Evolutionary conservation across 2,888 invertebrate species (phyloP), one percentile per base, ranked within the genome.

Genomic region (Xylota sylvarum): DNA sequence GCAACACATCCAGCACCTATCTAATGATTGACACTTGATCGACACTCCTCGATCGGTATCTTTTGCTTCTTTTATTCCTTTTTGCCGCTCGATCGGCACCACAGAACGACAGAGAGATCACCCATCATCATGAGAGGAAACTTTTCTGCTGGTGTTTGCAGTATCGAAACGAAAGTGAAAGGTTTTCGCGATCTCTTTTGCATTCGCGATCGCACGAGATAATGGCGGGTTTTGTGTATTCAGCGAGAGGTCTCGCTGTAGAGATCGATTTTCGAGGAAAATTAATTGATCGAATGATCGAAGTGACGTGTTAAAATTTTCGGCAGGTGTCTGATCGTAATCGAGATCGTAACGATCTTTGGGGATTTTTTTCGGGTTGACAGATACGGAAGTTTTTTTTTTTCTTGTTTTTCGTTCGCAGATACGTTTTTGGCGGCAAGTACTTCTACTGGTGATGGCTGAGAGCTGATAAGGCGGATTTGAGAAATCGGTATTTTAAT

Each of bases 1-100:
- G 48, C 48, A 23, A 40, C 50, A 43, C 62, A 81, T 76, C 58
- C 70, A 73, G 27, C 48, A 73, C 58, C 73, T 73, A 82, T 73
- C 86, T 86, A 86, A 77, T 86, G 86, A 86, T 86, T 86, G 86
- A 82, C 86, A 86, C 86, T 86, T 86, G 86, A 86, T 86, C 86
- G 86, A 86, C 86, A 82, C 86, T 78, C 86, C 69, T 73, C 81
- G 81, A 82, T 86, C 56, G 77, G 55, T 82, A 82, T 81, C 86
- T 82, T 60, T 14, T 40, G 10, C 56, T 58, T 60, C 67, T 48
- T n/a, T 0, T 56, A 48, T 27, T 64, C 4, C 69, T 69, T 67
- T 74, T 72, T n/a, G n/a, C 52, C 23, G 23, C 23, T n/a, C 56
- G 37, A 37, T 3, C 79, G 60, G 62, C 67, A 43, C 55, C 56